Base-by-base conservation (phyloP, 2,888 invertebrate species). In the Heterodera filipjevi region DNA sequence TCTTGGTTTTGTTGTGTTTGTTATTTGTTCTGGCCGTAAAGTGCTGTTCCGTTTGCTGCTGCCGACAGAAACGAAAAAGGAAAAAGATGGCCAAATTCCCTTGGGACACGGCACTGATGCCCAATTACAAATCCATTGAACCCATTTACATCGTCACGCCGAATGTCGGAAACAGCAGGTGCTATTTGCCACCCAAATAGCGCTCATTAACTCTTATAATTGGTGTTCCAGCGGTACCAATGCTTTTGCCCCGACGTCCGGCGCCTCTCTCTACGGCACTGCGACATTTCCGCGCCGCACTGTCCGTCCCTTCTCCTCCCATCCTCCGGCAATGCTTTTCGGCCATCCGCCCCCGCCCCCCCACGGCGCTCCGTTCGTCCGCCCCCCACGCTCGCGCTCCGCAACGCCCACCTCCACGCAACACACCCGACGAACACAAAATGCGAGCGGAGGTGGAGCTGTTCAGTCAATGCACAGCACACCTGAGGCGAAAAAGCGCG, bases 91-190 rank as follows among this genome's bases (percentile, higher is more conserved):
- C 87, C 70, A 86, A 83, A 77, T 88, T 88, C 81, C 82, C 86
- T 68, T 87, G 88, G 27, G 87, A 85, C 16, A 86, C 87, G 39
- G 81, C 84, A 16, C 83, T 85, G 33, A 81, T 83, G 27, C 85
- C 86, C 19, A 64, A 64, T 44, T 88, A 88, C 84, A 88, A 88
- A 76, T 84, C 85, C 30, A 84, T 87, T 77, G 88, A 88, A 71
- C 88, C 88, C 2, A 83, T 88, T 53, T 88, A 88, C 79, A 87
- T 88, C 68, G 85, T 87, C 53, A 87, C 87, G 5, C 87, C 87
- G 32, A 84, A 85, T 14, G 46, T 77, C 3, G 80, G 81, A 80
- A 39, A 12, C 39, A 79, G 27, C 14, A 14, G 27, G 33, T 68
- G 35, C 49, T 16, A 12, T 1, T 16, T 16, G 12, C 49, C 49